Evolutionary conservation across 2,888 invertebrate species (phyloP).

Genomic region (Monochamus alternatus): DNA sequence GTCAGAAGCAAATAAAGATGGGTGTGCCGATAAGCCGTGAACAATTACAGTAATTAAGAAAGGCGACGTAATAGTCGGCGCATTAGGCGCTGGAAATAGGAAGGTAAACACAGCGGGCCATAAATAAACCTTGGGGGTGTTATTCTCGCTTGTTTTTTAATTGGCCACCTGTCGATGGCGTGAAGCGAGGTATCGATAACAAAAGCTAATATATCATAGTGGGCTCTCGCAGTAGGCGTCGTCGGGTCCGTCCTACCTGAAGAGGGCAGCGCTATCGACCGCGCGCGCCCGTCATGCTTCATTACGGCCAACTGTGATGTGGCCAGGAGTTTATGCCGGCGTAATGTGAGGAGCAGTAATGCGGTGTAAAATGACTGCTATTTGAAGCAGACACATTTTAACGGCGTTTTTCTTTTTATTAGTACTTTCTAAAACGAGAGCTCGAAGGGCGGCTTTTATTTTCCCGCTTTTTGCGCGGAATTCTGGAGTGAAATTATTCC

Average conservation of each 20-base stretch:
- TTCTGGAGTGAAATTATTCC: constrained; percentile 8
- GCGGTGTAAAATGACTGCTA: constrained; percentile 37
- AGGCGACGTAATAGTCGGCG: neutral
- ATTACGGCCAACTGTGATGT: constrained; percentile 36
- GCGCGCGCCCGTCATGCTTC: constrained; percentile 18
- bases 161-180: constrained; percentile 43
- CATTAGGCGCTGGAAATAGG: neutral
- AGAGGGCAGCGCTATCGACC: constrained; percentile 38
- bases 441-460: constrained; percentile 22
- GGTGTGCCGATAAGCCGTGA: too few relatives aligned
- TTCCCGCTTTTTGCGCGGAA: constrained; percentile 14
- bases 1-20: too few relatives aligned
- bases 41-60: neutral
- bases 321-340: constrained; percentile 32
- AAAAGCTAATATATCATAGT: constrained; percentile 39
- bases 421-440: constrained; percentile 26
- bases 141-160: constrained; percentile 32
- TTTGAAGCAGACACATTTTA: constrained; percentile 38
- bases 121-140: constrained; percentile 21
- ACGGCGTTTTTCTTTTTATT: constrained; percentile 38
- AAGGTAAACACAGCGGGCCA: constrained; percentile 17
- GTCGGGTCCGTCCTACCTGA: constrained; percentile 39
- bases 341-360: constrained; percentile 40
- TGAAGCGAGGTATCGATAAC: constrained; percentile 32
- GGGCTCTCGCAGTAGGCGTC: constrained; percentile 37